These are phyloP conservation scores for Drosophila villosipedis DNA, from an alignment of 2,888 invertebrate species.

Conservation along the genomic window DNA sequence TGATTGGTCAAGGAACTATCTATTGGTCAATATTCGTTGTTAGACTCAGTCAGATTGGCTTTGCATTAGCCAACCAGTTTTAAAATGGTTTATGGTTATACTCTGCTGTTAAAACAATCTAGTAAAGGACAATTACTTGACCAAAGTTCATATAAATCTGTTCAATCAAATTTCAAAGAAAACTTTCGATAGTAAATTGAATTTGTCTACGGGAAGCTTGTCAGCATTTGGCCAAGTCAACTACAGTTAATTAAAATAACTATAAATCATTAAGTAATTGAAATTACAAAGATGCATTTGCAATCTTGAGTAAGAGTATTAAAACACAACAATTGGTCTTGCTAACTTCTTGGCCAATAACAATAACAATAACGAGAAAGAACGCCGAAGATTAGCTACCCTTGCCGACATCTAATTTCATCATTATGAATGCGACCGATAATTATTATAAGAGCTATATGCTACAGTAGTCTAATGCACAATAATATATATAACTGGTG, in stretches of 20 bases:
- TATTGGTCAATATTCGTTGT: background rate
- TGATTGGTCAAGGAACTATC: background rate
- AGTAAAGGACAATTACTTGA: background rate
- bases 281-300: background rate
- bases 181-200: background rate
- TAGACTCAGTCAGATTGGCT: background rate
- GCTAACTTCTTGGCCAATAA: constrained; percentile 24
- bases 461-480: background rate
- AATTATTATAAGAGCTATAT: background rate
- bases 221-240: background rate
- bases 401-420: background rate
- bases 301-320: background rate
- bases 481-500: background rate
- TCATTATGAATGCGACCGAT: background rate
- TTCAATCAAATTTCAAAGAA: background rate
- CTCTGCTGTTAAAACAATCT: background rate
- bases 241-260: background rate
- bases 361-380: constrained; percentile 6
- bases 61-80: too few species aligned
- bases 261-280: background rate
- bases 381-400: background rate
- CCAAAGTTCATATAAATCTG: background rate
- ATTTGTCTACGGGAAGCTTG: background rate
- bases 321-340: constrained; percentile 20
- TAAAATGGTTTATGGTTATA: background rate